A percentile compares a stretch with the other conserved stretches of the same genome.
Conservation (phyloP, 2,797 vertebrate species). For the Poliocrania exsul region DNA sequence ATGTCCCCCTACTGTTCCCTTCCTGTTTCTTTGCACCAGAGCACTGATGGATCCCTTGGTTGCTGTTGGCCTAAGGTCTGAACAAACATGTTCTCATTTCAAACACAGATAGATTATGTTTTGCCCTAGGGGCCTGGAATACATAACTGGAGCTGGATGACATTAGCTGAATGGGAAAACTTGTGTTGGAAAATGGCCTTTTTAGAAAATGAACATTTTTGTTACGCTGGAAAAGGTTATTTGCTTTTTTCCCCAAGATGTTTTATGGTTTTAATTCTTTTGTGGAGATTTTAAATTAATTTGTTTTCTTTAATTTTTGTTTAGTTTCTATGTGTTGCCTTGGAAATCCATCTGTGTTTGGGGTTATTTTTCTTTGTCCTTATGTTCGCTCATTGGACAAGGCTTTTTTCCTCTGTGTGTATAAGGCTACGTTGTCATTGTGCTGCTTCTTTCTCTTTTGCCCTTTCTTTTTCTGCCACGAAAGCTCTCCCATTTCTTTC, state of each 20-base stretch:
- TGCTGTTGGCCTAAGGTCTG: constrained; percentile 16
- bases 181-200: neutral
- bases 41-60: neutral
- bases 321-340: neutral
- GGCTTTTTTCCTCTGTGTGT: neutral
- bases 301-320: neutral
- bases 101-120: constrained; percentile 11
- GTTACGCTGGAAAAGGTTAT: neutral
- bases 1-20: neutral
- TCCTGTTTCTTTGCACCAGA: neutral
- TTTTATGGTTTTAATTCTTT: neutral
- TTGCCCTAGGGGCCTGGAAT: constrained; percentile 28
- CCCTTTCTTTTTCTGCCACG: neutral
- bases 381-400: neutral
- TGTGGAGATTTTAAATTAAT: neutral
- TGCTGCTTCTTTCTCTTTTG: neutral
- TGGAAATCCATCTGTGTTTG: constrained; percentile 16
- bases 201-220: neutral
- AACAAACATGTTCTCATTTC: constrained; percentile 15
- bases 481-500: neutral
- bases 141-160: neutral
- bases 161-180: constrained; percentile 17
- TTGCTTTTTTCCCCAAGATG: neutral
- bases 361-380: neutral
- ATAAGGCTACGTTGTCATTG: neutral